A percentile compares a stretch with the other conserved stretches of the same genome.
Conservation (phyloP, 2,888 invertebrate genomes). For the Rhyacophila evoluta region DNA sequence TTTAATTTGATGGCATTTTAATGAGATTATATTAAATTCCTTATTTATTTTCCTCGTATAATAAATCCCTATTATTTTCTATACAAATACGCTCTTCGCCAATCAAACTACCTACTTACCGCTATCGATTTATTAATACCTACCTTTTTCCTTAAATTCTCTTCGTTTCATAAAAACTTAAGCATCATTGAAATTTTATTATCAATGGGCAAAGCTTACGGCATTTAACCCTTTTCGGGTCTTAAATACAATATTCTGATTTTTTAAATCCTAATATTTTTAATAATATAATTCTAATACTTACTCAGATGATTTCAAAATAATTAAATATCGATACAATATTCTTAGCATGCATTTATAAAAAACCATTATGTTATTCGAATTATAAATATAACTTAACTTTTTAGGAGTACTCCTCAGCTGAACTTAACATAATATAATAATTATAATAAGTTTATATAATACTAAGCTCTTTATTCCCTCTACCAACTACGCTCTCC, state of each 20-base stretch:
- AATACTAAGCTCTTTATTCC: too few relatives aligned
- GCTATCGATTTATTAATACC: slow-evolving; percentile 17
- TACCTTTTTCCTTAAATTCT: neutral
- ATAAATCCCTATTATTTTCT: slow-evolving; percentile 24
- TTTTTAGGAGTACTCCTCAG: too few relatives aligned
- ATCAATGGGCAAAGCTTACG: neutral
- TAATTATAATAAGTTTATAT: too few relatives aligned
- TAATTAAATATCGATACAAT: too few relatives aligned
- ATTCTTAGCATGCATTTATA: too few relatives aligned
- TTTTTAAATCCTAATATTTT: neutral
- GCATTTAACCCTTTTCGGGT: neutral
- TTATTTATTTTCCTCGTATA: slow-evolving; percentile 6
- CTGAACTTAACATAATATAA: too few relatives aligned
- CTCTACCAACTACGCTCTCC: too few relatives aligned
- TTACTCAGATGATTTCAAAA: too few relatives aligned
- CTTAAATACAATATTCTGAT: neutral
- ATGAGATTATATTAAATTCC: slow-evolving; percentile 24
- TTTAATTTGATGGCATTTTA: slow-evolving; percentile 14
- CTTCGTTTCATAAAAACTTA: neutral
- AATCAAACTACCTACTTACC: slow-evolving; percentile 19
- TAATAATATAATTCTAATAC: too few relatives aligned
- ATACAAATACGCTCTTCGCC: slow-evolving; percentile 7
- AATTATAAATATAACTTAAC: too few relatives aligned
- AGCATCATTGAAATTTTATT: slow-evolving; percentile 15
- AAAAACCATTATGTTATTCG: too few relatives aligned